Evolutionary conservation across 2,797 vertebrate genomes (phyloP).

Genomic region (Spinibarbus caldwelli): DNA sequence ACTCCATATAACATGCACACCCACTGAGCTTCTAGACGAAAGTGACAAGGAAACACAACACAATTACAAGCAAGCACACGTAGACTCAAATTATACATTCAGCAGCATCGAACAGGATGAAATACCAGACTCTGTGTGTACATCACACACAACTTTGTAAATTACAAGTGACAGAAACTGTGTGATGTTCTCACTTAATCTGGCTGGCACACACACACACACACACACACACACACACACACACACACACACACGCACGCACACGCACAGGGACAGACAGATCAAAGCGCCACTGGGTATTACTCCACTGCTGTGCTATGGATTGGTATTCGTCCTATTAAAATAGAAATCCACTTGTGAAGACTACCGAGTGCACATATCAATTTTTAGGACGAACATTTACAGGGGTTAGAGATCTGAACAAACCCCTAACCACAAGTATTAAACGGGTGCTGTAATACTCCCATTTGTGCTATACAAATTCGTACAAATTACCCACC

Average conservation of each 20-base stretch:
- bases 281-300: slow-evolving; percentile 11
- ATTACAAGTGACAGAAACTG: slow-evolving; percentile 37
- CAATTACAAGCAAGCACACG: background rate
- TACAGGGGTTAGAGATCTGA: background rate
- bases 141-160: slow-evolving; percentile 28
- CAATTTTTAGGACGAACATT: background rate
- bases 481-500: too few species aligned
- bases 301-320: slow-evolving; percentile 4
- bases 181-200: slow-evolving; percentile 42
- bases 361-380: background rate
- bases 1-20: slow-evolving; percentile 39
- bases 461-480: background rate
- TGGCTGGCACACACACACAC: background rate
- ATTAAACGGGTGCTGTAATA: background rate
- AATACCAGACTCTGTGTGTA: slow-evolving; percentile 50
- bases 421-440: background rate
- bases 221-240: slow-evolving; percentile 15
- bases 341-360: slow-evolving; percentile 13
- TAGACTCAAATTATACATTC: background rate
- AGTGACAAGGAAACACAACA: too few species aligned
- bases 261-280: background rate
- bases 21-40: too few species aligned
- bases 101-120: slow-evolving; percentile 37
- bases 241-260: too few species aligned
- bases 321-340: background rate